Base-by-base conservation (phyloP, 2,797 vertebrate genomes). In the Tenualosa ilisha region DNA sequence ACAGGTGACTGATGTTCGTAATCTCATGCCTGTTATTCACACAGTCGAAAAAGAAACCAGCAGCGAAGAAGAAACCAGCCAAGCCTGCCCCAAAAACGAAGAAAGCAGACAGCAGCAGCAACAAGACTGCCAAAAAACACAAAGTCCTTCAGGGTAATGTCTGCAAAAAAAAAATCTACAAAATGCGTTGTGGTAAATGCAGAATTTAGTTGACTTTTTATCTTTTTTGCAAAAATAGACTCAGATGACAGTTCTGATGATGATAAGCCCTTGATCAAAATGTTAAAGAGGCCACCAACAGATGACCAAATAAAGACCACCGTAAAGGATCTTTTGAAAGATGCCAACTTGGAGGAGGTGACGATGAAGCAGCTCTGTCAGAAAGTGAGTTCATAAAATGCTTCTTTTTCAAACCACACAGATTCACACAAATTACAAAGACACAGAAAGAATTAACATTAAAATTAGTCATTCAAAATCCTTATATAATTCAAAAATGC, bases 311-410 rank as follows among this genome's bases (percentile, higher is more conserved):
- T 99, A 90, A 96, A 95, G 91, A 95, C 96, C 91, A 97, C 97
- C 1, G 95, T 99, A 49, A 95, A 96, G 92, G 94, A 93, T 50
- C 93, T 99, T 40, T 90, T 99, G 92, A 96, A 97, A 88, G 95
- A 94, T 89, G 97, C 96, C 59, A 94, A 99, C 90, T 94, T 99
- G 92, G 97, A 98, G 91, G 97, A 98, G 93, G 97, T 98, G 90
- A 99, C 98, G 87, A 99, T 99, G 98, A 99, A 99, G 86, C 96
- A 98, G 89, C 97, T 99, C 90, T 99, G 97, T 91, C 97, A 97
- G 94, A 94, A 96, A 96, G 98, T 98, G 91, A 88, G 87, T 68
- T 79, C 17, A 40, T 31, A 37, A 43, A 17, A 15, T 65, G 61
- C n/a, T 63, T 63, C 59, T 26, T 26, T 65, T 46, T 46, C 46